Conservation (phyloP, 2,888 invertebrate species). For the Cataglyphis livida region DNA sequence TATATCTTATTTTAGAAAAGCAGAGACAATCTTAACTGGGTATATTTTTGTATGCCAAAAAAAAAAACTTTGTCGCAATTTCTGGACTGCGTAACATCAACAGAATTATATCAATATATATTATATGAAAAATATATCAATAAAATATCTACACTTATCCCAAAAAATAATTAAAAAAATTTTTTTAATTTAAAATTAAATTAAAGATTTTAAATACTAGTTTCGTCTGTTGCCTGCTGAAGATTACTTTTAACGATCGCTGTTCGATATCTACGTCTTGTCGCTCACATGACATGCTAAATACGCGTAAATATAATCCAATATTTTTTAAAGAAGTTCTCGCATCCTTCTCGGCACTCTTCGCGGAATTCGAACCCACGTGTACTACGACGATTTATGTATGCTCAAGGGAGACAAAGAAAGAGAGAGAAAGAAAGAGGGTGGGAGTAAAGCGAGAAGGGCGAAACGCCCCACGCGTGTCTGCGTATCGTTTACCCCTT, state of each 20-base stretch:
- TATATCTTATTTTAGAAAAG: not conserved
- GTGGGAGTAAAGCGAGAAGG: slow-evolving; percentile 53
- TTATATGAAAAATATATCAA: not conserved
- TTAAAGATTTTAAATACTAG: not conserved
- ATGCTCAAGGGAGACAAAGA: slow-evolving; percentile 66
- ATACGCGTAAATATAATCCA: slow-evolving; percentile 61
- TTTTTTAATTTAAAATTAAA: not conserved
- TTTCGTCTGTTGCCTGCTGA: not conserved
- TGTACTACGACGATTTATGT: slow-evolving; percentile 78
- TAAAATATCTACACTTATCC: not conserved
- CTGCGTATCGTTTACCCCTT: slow-evolving; percentile 84
- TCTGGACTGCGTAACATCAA: not conserved
- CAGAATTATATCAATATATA: not conserved
- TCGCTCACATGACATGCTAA: slow-evolving; percentile 2
- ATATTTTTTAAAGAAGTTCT: slow-evolving; percentile 70
- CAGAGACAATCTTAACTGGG: slow-evolving; percentile 4
- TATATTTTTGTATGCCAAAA: not conserved
- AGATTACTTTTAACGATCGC: not conserved
- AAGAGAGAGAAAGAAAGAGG: slow-evolving; percentile 58
- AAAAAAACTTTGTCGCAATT: not conserved
- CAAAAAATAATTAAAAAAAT: not conserved
- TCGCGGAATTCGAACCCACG: slow-evolving; percentile 63
- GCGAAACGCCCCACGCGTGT: slow-evolving; percentile 74
- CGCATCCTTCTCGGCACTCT: slow-evolving; percentile 63
- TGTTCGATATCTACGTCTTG: not conserved